Conservation (phyloP, 1,140 invertebrate species). For the Microvelia longipes region DNA sequence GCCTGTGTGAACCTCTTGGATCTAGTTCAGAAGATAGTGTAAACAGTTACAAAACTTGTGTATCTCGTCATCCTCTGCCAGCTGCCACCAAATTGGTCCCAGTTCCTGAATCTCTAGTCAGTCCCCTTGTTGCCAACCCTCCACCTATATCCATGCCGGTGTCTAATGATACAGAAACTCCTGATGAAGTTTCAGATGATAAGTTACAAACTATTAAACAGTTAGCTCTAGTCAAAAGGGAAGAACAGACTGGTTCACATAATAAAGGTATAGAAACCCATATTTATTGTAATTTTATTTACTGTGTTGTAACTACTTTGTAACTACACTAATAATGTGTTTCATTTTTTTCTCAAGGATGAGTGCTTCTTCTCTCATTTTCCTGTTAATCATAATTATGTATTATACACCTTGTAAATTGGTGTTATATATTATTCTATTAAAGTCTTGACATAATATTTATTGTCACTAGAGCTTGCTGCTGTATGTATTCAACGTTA, state of each 20-base stretch:
- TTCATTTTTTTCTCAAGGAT: too few species aligned
- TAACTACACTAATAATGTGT: too few species aligned
- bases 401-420: too few species aligned
- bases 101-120: constrained; percentile 69
- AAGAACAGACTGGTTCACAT: background rate
- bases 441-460: too few species aligned
- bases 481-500: constrained; percentile 71
- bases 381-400: too few species aligned
- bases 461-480: constrained; percentile 40
- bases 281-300: too few species aligned
- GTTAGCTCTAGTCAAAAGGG: constrained; percentile 37
- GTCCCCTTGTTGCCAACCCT: constrained; percentile 36
- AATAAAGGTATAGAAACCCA: constrained; percentile 26
- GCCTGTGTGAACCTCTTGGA: constrained; percentile 5
- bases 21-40: background rate
- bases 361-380: too few species aligned
- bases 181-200: background rate
- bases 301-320: too few species aligned
- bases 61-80: constrained; percentile 38
- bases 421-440: too few species aligned
- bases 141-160: constrained; percentile 39
- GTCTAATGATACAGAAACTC: background rate
- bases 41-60: background rate
- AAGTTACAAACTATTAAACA: constrained; percentile 42
- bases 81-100: constrained; percentile 70